Base-by-base conservation (phyloP, 2,113 vertebrate genomes). In the Arvicanthis niloticus region DNA sequence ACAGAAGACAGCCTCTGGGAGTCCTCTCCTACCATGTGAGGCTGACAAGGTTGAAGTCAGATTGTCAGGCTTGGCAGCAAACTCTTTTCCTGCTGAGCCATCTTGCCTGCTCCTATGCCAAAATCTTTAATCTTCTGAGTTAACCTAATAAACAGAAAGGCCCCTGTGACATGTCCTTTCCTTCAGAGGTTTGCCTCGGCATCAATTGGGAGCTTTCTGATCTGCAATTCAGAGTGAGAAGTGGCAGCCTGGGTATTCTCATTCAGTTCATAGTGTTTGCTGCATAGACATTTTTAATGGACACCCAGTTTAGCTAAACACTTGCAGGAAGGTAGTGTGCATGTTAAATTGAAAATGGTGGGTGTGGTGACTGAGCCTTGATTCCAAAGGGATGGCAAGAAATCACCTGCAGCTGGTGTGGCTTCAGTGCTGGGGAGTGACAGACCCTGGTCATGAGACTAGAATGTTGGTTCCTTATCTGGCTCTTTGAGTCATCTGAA, bases 241-340 rank as follows among this genome's bases (percentile, higher is more conserved):
- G 29, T 67, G 86, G 60, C 22, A 6, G 86, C 7, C 93, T 89
- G 40, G 81, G 82, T 87, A 56, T 96, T 92, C 96, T 94, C 68
- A 67, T 96, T 97, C 91, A 81, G 90, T 97, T 92, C 95, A 95
- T 97, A 96, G 97, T 97, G 95, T 93, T 84, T 95, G 93, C 96
- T 98, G 88, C 94, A 92, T 0, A 0, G 89, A 93, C 96, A 93
- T 96, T 97, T 94, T 81, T 76, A 95, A n/a, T 62, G 91, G 95
- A 95, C 95, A 92, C 93, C 87, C 45, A 42, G 76, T 91, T 92
- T 76, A 96, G 84, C 87, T 96, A 68, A 86, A 0, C 5, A 26
- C 72, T 76, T 84, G 56, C 81, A 76, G 89, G 72, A 82, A 90
- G 76, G 91, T 62, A 24, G 40, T 31, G 8, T 93, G 75, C n/a